These are phyloP conservation scores for Nothocercus nigrocapillus DNA, from an alignment of 2,113 vertebrate species.

Conservation along the genomic window DNA sequence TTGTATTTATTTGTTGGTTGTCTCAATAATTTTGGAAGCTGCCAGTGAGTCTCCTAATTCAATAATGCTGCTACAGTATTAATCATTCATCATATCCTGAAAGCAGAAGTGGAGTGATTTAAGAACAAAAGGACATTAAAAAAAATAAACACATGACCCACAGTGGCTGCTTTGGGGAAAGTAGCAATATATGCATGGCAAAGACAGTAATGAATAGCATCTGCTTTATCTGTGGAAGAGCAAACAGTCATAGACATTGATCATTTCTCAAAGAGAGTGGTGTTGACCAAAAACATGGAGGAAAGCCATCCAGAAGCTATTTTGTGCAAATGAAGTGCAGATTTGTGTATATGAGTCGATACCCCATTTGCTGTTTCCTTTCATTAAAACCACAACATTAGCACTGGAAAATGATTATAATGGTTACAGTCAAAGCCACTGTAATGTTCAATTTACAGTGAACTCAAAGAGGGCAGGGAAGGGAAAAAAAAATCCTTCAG, in stretches of 20 bases:
- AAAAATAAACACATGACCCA: slow-evolving; percentile 68
- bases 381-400: slow-evolving; percentile 84
- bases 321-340: slow-evolving; percentile 88
- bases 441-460: slow-evolving; percentile 73
- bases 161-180: slow-evolving; percentile 65
- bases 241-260: slow-evolving; percentile 80
- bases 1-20: slow-evolving; percentile 62
- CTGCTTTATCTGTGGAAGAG: slow-evolving; percentile 83
- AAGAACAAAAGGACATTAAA: slow-evolving; percentile 70
- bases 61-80: slow-evolving; percentile 45
- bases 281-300: slow-evolving; percentile 76
- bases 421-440: slow-evolving; percentile 89
- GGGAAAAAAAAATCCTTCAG: not conserved
- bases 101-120: slow-evolving; percentile 58
- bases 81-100: slow-evolving; percentile 66
- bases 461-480: not conserved
- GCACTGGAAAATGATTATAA: slow-evolving; percentile 81
- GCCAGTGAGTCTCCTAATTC: slow-evolving; percentile 52
- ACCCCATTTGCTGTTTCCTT: slow-evolving; percentile 81
- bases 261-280: slow-evolving; percentile 81
- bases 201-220: slow-evolving; percentile 87
- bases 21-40: slow-evolving; percentile 54
- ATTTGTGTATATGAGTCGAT: slow-evolving; percentile 80
- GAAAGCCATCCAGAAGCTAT: slow-evolving; percentile 80
- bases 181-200: slow-evolving; percentile 68